Percentiles rank a stretch among this genome's conserved stretches.
Evolutionary conservation across 2,113 vertebrate genomes (phyloP).

Genomic region (Tenebrosternarchus preto): DNA sequence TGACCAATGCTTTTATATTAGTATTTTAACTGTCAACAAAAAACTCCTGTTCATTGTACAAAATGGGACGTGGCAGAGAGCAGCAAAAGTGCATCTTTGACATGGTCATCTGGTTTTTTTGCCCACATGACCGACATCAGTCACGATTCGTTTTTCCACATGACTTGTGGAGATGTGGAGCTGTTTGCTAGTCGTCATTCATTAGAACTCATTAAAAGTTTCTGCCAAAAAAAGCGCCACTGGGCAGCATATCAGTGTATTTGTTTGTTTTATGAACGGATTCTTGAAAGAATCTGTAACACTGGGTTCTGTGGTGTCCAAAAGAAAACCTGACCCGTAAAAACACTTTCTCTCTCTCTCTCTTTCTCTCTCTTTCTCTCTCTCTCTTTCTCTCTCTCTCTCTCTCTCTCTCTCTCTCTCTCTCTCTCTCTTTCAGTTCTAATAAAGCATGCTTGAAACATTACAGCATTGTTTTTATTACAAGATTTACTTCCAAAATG

Average conservation of each 20-base stretch:
- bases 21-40: no score
- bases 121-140: constrained; percentile 25
- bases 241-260: background rate
- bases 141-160: constrained; percentile 23
- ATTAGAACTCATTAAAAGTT: background rate
- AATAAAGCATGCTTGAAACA: background rate
- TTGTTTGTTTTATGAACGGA: constrained; percentile 10
- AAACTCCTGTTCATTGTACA: background rate
- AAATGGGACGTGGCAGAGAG: constrained; percentile 18
- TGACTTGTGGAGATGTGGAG: constrained; percentile 11
- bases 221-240: background rate
- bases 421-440: constrained; percentile 2
- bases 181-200: background rate
- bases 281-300: background rate
- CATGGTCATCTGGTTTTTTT: no score
- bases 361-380: background rate
- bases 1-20: no score
- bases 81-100: constrained; percentile 26
- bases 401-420: background rate
- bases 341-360: background rate
- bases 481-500: no score
- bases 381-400: background rate
- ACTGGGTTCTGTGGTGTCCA: background rate
- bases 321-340: background rate
- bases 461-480: background rate